Evolutionary conservation across 2,113 vertebrate genomes (phyloP), one percentile per base, ranked within the genome.

Genomic region (Melanerpes aurifrons): DNA sequence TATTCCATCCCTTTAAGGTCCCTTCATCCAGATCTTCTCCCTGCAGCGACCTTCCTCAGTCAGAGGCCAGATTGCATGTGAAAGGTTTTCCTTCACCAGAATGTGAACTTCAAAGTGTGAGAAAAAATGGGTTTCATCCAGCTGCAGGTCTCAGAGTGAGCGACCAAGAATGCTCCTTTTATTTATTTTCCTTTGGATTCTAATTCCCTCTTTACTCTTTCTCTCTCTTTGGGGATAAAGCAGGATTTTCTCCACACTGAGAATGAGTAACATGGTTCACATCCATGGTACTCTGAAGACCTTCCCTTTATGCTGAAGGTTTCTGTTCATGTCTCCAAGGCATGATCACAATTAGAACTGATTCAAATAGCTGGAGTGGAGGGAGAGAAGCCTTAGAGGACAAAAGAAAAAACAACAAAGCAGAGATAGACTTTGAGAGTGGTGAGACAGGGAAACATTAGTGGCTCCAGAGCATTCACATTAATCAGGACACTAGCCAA

Each of bases 181-280:
- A 84, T 95, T 96, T 96, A 48, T 94, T 96, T 95, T 89, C 32
- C 85, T 89, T 93, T 80, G 95, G 87, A 66, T 91, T 75, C 53
- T 89, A 82, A 92, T 79, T 92, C 89, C 71, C 15, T 56, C 81
- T 89, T 89, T 61, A 32, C 62, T 71, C 66, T 20, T 79, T 73
- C 73, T 54, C 58, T 19, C 68, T 89, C 75, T 71, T 35, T 72
- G 89, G 45, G 89, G 79, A 91, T 92, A 66, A 92, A 94, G 20
- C 35, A 50, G 89, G 84, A 71, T 96, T 94, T 96, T 89, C 62
- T 91, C 50, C 7, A 48, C 32, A 8, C 37, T 8, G 58, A 76
- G 77, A 31, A 35, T 43, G 87, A 57, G 82, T 12, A 86, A 31
- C 25, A 0, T 3, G 31, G 40, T 54, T 87, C 74, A 50, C 13